phyloP scores from a whole-genome alignment of 2,113 vertebrate species.

The Mormoops blainvillei region DNA sequence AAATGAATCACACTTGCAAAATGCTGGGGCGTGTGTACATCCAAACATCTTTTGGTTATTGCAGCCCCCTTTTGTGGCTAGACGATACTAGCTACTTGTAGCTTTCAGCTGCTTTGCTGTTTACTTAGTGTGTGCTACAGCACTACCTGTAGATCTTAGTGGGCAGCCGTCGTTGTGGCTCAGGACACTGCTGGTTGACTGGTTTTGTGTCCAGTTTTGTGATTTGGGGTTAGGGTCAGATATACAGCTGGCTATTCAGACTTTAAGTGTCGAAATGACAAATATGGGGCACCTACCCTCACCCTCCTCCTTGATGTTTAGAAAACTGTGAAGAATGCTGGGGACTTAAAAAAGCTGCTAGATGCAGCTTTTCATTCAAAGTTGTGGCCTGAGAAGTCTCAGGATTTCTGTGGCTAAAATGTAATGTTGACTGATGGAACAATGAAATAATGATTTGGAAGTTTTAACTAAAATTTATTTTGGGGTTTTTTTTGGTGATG shows the following conservation, averaged over 20 bases:
- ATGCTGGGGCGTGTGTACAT: background rate
- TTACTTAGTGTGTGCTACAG: background rate
- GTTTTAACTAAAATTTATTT: background rate
- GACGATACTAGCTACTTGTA: background rate
- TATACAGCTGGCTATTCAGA: background rate
- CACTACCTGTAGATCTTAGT: background rate
- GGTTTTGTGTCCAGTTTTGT: background rate
- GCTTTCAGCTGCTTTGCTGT: background rate
- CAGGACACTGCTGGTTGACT: background rate
- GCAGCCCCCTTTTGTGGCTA: background rate
- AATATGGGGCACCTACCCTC: background rate
- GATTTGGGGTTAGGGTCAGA: background rate
- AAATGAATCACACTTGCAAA: background rate
- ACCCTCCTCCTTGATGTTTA: background rate
- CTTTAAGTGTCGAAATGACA: background rate
- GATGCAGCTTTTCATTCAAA: background rate
- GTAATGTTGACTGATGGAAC: background rate
- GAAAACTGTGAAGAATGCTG: background rate
- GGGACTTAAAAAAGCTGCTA: background rate
- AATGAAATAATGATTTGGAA: background rate
- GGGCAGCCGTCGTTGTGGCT: background rate
- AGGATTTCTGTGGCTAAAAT: background rate
- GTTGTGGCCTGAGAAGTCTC: background rate
- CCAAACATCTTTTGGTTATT: background rate
- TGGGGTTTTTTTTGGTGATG: background rate